phyloP scores from a whole-genome alignment of 2,797 vertebrate species.

The Rachycentron canadum region DNA sequence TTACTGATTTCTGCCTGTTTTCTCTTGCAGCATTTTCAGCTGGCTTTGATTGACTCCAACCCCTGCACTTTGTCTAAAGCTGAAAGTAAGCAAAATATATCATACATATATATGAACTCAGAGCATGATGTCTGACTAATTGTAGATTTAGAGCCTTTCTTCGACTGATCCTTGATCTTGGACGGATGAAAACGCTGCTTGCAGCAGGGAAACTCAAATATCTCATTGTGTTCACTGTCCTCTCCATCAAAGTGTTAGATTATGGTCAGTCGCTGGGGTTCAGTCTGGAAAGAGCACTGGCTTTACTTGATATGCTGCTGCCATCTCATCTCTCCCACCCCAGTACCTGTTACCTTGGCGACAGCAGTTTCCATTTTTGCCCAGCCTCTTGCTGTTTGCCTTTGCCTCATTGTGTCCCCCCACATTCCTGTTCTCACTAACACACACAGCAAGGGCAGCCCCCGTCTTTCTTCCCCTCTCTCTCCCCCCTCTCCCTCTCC shows the following conservation, averaged over 20 bases:
- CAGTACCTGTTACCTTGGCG: conserved; percentile 79
- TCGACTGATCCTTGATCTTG: too few species aligned
- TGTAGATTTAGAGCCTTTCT: neutral
- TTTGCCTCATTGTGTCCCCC: conserved; percentile 52
- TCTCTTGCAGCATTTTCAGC: conserved; percentile 96
- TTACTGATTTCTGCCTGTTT: conserved; percentile 2
- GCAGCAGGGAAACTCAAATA: neutral
- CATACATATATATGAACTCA: too few species aligned
- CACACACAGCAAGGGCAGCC: conserved; percentile 71
- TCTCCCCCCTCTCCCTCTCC: conserved; percentile 21
- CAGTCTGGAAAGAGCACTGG: conserved; percentile 22
- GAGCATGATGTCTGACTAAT: neutral
- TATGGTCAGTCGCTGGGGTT: conserved; percentile 30
- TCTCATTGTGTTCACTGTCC: conserved; percentile 1
- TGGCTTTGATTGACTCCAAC: conserved; percentile 99
- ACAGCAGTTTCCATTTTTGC: conserved; percentile 68
- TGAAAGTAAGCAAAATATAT: conserved; percentile 93
- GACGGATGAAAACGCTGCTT: too few species aligned
- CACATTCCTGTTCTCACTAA: conserved; percentile 48
- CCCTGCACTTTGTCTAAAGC: conserved; percentile 99
- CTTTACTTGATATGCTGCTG: conserved; percentile 67
- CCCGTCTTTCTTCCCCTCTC: conserved; percentile 52
- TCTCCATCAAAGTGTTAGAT: conserved; percentile 8
- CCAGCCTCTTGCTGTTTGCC: conserved; percentile 60
- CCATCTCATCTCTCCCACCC: conserved; percentile 60